Evolutionary conservation across 92 coral and sea anemone genomes (phyloP), one percentile per base, ranked within the genome.

Genomic region (Paramuricea clavata): DNA sequence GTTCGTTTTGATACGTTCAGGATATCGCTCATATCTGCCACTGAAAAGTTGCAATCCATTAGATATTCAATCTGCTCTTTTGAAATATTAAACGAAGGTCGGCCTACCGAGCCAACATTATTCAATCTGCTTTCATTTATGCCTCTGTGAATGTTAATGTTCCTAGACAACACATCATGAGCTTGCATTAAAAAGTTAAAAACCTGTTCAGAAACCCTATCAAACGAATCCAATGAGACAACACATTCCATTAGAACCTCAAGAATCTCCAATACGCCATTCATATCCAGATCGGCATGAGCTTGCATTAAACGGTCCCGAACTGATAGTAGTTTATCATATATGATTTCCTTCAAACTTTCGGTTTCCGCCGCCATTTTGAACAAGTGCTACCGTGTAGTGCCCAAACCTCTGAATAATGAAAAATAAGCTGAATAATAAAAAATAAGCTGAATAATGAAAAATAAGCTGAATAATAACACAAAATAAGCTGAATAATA

Each of bases 61-160:
- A 82, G 42, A 42, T 65, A 82, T 21, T 88, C 91, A 9, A 88
- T 73, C 77, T 88, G 91, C 27, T 88, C 91, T 49, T 82, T 88
- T 10, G 87, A 64, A 32, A 82, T 88, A 25, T 60, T 26, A 67
- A 60, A 88, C 6, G 88, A 83, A 32, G 91, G 91, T 52, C 91
- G 49, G 9, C 91, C 88, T 43, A 49, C 70, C 6, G 76, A n/a
- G 12, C 60, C 80, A 23, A 82, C 67, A 11, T 36, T 34, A 65
- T 39, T 71, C 47, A n/a, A 52, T 27, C 42, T 36, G 69, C 72
- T 17, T 56, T 39, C 86, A 15, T 64, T 56, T 28, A 64, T 43
- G 62, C 28, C 42, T 25, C 62, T 82, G 10, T 49, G 50, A n/a
- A n/a, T n/a, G n/a, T n/a, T n/a, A 21, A 41, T 78, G 49, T 17